Evolutionary conservation across 2,888 invertebrate species (phyloP).

Genomic region (Nematopogon swammerdamellus): DNA sequence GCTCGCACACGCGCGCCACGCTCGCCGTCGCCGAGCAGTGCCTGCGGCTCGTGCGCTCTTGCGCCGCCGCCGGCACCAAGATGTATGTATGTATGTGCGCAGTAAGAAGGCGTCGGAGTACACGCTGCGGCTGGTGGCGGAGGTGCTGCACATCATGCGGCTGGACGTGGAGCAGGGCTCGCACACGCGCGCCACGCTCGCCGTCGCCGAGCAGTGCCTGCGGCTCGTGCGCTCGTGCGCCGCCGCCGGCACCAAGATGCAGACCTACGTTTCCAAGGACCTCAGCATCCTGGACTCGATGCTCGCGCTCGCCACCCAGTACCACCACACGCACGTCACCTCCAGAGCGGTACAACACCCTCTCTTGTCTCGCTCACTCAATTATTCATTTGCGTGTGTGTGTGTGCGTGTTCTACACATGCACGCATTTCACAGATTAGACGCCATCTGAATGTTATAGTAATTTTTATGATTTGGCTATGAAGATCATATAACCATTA

Average conservation of each 20-base stretch:
- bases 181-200: slow-evolving; percentile 44
- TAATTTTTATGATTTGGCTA: too few species aligned
- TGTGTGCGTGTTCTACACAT: too few species aligned
- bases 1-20: too few species aligned
- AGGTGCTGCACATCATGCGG: slow-evolving; percentile 49
- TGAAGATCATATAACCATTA: too few species aligned
- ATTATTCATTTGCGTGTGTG: too few species aligned
- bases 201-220: slow-evolving; percentile 50
- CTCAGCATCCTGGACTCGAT: slow-evolving; percentile 47
- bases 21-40: slow-evolving; percentile 53
- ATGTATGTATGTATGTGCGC: too few species aligned
- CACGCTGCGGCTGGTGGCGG: slow-evolving; percentile 45
- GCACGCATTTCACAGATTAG: too few species aligned
- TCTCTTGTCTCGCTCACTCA: too few species aligned
- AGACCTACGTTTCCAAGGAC: slow-evolving; percentile 50
- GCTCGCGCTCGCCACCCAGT: slow-evolving; percentile 43
- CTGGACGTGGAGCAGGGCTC: slow-evolving; percentile 47
- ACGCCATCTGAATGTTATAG: too few species aligned
- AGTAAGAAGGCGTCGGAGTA: slow-evolving; percentile 52
- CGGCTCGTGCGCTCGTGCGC: slow-evolving; percentile 52
- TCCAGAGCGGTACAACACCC: too few species aligned
- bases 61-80: slow-evolving; percentile 48
- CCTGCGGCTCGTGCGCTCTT: slow-evolving; percentile 51
- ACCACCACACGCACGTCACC: slow-evolving; percentile 31
- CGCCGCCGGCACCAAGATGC: slow-evolving; percentile 49